Conservation (phyloP, 1,140 invertebrate genomes). For the Samia ricini region DNA sequence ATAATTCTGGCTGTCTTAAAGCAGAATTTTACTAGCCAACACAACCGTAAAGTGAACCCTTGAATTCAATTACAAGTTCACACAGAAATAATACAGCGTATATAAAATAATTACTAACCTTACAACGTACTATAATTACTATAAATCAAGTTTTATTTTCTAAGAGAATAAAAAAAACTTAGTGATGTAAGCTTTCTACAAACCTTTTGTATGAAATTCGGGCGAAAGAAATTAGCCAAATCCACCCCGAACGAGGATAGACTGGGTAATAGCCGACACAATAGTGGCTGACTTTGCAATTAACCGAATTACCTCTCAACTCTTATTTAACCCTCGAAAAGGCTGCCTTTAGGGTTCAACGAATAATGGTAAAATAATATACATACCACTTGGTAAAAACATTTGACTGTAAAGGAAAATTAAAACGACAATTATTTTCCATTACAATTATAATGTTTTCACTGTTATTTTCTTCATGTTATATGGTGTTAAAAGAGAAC, state of each 20-base stretch:
- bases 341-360: background rate
- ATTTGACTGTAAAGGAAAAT: background rate
- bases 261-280: background rate
- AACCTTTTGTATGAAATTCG: background rate
- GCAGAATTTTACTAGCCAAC: too few relatives aligned
- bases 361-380: background rate
- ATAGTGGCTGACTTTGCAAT: background rate
- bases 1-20: too few relatives aligned
- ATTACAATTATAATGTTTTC: background rate
- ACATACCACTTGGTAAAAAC: background rate
- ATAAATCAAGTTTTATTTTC: background rate
- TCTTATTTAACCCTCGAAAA: background rate
- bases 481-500: too few relatives aligned
- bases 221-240: conserved; percentile 1
- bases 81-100: background rate
- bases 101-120: background rate
- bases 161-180: background rate
- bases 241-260: background rate
- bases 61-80: background rate
- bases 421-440: background rate
- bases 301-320: conserved; percentile 1
- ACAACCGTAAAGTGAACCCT: background rate
- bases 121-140: background rate
- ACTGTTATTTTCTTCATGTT: too few relatives aligned
- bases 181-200: background rate